Evolutionary conservation across 2,888 invertebrate species (phyloP), one percentile per base, ranked within the genome.

Genomic region (Eudasyphora cyanicolor): DNA sequence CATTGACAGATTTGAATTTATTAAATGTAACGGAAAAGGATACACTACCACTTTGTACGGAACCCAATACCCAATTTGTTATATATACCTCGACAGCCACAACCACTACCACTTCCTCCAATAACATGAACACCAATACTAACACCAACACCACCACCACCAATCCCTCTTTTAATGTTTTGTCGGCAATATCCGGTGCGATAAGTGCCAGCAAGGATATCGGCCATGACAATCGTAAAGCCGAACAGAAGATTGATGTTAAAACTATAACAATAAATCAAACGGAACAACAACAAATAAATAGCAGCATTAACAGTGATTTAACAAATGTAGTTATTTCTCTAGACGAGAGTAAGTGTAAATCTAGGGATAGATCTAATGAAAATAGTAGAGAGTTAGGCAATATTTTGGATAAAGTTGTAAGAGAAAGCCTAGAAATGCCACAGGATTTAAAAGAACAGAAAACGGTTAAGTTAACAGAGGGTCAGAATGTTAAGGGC

Each of bases 231-330:
- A 54, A 42, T n/a, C 73, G 29, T 60, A 35, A 12, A 24, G 21
- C 19, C 17, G 17, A 62, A 1, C n/a, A 54, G 17, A 21, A 77
- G 14, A 29, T 51, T 49, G 51, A 35, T 45, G 73, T 77, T 7
- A 49, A 78, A 67, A 5, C 49, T 21, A 62, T 64, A 57, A 79
- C 73, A 8, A 64, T 62, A 75, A 71, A 79, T 76, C 67, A 76
- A 76, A 79, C n/a, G 1, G 14, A 60, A 60, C 60, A 12, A 14
- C 6, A 60, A 42, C 81, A 78, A 76, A 85, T 80, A 85, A 86
- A 86, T 57, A 86, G 85, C 82, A 86, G 76, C 82, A 79, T 57
- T 62, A 62, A 70, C 70, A 84, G 84, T 79, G 86, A 57, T 76
- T 19, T 27, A 24, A 76, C 62, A 38, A 49, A 35, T 14, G 29